Percentiles rank a stretch among this genome's conserved stretches.
Conservation (phyloP, 2,797 vertebrate species). For the Darevskia mixta region DNA sequence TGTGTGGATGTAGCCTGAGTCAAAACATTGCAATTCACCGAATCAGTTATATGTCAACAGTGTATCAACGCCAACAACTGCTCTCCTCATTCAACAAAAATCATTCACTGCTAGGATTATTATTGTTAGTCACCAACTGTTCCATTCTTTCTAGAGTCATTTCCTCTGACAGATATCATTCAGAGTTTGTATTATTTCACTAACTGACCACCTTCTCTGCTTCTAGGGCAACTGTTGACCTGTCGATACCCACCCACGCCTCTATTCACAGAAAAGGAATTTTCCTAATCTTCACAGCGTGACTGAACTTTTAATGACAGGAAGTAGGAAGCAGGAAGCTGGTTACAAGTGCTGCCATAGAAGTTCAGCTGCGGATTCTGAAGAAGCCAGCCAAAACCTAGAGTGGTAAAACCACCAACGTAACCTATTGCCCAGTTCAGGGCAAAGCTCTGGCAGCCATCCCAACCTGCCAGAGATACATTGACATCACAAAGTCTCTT, state of each 20-base stretch:
- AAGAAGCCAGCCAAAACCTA: background rate
- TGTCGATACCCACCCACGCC: background rate
- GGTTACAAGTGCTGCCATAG: background rate
- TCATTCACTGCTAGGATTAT: too few species aligned
- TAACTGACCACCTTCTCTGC: constrained; percentile 8
- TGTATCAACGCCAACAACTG: background rate
- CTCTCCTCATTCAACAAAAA: background rate
- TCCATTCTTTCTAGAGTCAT: background rate
- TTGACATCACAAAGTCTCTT: background rate
- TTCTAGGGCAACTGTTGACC: background rate
- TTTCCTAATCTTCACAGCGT: background rate
- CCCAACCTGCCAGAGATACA: background rate
- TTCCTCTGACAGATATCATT: background rate
- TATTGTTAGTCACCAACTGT: background rate
- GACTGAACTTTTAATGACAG: background rate
- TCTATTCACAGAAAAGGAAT: background rate
- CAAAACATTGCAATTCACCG: background rate
- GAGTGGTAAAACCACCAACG: background rate
- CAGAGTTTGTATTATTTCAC: background rate
- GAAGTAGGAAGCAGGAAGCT: background rate
- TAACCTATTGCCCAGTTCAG: background rate
- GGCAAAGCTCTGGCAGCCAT: background rate
- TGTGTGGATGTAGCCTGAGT: background rate
- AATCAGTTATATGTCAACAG: background rate
- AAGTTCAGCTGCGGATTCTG: background rate